Percentiles rank a stretch among this genome's conserved stretches.
Conservation (phyloP, 2,888 invertebrate species). For the Gastracanthus pulcherrimus region DNA sequence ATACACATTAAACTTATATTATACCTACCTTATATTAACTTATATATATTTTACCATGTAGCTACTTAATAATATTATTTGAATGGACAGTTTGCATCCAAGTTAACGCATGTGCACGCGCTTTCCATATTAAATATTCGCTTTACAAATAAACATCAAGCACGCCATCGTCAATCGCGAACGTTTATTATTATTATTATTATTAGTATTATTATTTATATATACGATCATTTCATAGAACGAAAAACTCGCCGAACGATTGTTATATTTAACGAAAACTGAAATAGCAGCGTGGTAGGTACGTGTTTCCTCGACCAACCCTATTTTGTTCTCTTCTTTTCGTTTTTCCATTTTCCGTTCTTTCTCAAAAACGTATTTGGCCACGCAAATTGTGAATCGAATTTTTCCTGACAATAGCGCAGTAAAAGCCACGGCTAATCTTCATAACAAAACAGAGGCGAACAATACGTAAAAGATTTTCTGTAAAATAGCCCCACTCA, state of each 20-base stretch:
- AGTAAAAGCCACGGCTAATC: slow-evolving; percentile 30
- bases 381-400: slow-evolving; percentile 47
- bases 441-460: background rate
- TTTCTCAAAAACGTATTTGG: slow-evolving; percentile 23
- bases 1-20: too few species aligned
- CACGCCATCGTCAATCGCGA: background rate
- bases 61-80: too few species aligned
- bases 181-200: background rate
- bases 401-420: slow-evolving; percentile 40
- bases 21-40: too few species aligned
- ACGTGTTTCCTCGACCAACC: background rate
- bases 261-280: background rate
- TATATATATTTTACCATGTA: too few species aligned
- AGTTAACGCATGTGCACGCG: background rate
- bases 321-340: background rate
- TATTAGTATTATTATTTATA: too few species aligned
- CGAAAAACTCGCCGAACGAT: background rate
- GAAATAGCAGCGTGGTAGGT: background rate
- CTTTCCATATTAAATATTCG: slow-evolving; percentile 20
- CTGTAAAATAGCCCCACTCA: background rate
- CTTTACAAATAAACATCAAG: slow-evolving; percentile 3
- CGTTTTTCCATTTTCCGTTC: slow-evolving; percentile 13
- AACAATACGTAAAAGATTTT: slow-evolving; percentile 32
- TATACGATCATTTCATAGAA: background rate
- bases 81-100: too few species aligned